A percentile compares a stretch with the other conserved stretches of the same genome.
Evolutionary conservation across 2,797 vertebrate species (phyloP).

Genomic region (Ptychadena robeensis): DNA sequence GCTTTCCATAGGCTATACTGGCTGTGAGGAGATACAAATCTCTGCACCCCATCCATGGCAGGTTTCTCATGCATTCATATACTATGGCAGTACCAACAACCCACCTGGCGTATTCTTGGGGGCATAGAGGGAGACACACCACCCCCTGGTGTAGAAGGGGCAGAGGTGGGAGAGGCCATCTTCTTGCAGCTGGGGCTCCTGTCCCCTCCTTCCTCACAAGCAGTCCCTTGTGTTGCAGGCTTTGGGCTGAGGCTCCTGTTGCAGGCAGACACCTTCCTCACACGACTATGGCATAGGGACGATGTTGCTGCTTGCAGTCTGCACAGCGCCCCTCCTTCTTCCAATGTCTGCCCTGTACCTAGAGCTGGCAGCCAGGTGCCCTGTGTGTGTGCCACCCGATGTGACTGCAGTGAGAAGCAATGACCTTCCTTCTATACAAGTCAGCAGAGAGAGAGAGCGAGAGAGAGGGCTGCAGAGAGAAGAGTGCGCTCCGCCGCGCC

Average conservation of each 20-base stretch:
- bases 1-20: not conserved
- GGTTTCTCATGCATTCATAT: not conserved
- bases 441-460: slow-evolving; percentile 18
- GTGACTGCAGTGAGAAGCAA: slow-evolving; percentile 29
- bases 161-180: slow-evolving; percentile 60
- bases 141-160: slow-evolving; percentile 53
- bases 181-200: slow-evolving; percentile 39
- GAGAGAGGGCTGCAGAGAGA: not conserved
- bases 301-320: not conserved
- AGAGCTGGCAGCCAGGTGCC: not conserved
- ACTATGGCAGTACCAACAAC: slow-evolving; percentile 5
- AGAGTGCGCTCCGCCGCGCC: not conserved
- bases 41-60: not conserved
- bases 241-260: not conserved
- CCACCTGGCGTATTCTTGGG: slow-evolving; percentile 56
- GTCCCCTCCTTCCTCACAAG: slow-evolving; percentile 42
- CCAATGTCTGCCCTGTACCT: not conserved
- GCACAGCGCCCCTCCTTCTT: not conserved
- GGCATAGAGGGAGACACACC: slow-evolving; percentile 49
- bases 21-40: not conserved
- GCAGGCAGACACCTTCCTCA: slow-evolving; percentile 14
- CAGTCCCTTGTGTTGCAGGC: slow-evolving; percentile 15
- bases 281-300: slow-evolving; percentile 9
- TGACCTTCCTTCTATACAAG: slow-evolving; percentile 45
- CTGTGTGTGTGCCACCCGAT: not conserved